phyloP scores from a whole-genome alignment of 2,888 invertebrate species.

The Archips xylosteana region DNA sequence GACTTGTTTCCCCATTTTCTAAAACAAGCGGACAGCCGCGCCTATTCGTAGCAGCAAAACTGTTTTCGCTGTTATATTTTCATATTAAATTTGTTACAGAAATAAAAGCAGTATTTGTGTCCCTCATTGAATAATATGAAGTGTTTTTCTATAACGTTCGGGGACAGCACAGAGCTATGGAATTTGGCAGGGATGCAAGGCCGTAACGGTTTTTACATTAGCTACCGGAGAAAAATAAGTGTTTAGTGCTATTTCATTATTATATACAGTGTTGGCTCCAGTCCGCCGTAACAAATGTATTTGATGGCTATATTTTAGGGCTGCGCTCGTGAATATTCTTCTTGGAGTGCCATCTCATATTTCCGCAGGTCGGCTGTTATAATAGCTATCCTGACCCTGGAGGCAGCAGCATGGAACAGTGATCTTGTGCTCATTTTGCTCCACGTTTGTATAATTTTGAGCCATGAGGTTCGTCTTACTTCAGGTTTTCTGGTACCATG shows the following conservation, averaged over 20 bases:
- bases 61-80: slow-evolving; percentile 41
- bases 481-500: too few relatives aligned
- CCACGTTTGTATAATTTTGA: too few relatives aligned
- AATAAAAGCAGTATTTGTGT: slow-evolving; percentile 59
- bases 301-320: slow-evolving; percentile 11
- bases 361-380: background rate
- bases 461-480: too few relatives aligned
- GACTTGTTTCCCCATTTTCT: slow-evolving; percentile 2
- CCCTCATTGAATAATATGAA: slow-evolving; percentile 52
- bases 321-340: background rate
- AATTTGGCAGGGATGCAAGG: slow-evolving; percentile 73
- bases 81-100: slow-evolving; percentile 44
- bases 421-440: too few relatives aligned
- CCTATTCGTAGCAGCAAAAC: slow-evolving; percentile 3
- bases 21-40: slow-evolving; percentile 5
- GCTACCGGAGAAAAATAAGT: slow-evolving; percentile 44
- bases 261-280: slow-evolving; percentile 27
- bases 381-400: background rate
- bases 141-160: slow-evolving; percentile 44
- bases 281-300: slow-evolving; percentile 5
- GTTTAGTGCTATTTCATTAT: slow-evolving; percentile 36
- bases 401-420: too few relatives aligned
- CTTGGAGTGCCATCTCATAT: too few relatives aligned
- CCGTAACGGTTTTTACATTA: slow-evolving; percentile 56
- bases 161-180: slow-evolving; percentile 57